A percentile compares a stretch with the other conserved stretches of the same genome.
These are phyloP conservation scores for Triplophysa siluroides DNA, from an alignment of 2,113 vertebrate species.

Conservation along the genomic window DNA sequence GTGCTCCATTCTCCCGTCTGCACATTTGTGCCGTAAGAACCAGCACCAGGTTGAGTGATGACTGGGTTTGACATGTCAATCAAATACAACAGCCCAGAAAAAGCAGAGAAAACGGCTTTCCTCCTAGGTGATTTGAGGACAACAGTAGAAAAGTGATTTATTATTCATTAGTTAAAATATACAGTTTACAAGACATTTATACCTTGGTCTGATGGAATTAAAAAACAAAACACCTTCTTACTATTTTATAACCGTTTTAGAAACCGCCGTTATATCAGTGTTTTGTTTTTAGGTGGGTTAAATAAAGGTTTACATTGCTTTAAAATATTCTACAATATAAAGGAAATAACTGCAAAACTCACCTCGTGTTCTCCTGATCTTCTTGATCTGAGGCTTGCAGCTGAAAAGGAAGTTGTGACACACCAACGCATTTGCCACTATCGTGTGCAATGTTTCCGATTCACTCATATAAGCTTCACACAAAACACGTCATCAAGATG, in stretches of 20 bases:
- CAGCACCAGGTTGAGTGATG: conserved; percentile 72
- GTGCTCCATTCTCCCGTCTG: conserved; percentile 80
- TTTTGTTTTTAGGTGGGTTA: not conserved
- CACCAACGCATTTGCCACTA: conserved; percentile 46
- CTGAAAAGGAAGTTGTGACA: conserved; percentile 75
- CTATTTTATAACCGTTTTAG: not conserved
- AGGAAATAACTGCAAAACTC: conserved; percentile 47
- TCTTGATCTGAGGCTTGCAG: conserved; percentile 58
- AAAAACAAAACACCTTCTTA: not conserved
- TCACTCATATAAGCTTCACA: conserved; percentile 47
- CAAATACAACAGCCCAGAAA: conserved; percentile 9
- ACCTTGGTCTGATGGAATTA: not conserved
- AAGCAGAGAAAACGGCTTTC: conserved; percentile 2
- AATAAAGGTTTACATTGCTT: no score
- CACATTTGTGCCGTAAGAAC: conserved; percentile 75
- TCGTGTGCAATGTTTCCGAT: conserved; percentile 58
- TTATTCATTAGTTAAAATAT: no score
- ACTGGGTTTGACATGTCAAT: conserved; percentile 75
- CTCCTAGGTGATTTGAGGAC: not conserved
- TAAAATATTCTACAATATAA: not conserved
- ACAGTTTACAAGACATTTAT: no score
- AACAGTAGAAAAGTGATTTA: not conserved
- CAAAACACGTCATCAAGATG: conserved; percentile 23
- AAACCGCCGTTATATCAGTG: no score
- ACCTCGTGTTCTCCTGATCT: conserved; percentile 56